These are phyloP conservation scores for Allobates femoralis DNA, from an alignment of 2,797 vertebrate species.

Conservation along the genomic window DNA sequence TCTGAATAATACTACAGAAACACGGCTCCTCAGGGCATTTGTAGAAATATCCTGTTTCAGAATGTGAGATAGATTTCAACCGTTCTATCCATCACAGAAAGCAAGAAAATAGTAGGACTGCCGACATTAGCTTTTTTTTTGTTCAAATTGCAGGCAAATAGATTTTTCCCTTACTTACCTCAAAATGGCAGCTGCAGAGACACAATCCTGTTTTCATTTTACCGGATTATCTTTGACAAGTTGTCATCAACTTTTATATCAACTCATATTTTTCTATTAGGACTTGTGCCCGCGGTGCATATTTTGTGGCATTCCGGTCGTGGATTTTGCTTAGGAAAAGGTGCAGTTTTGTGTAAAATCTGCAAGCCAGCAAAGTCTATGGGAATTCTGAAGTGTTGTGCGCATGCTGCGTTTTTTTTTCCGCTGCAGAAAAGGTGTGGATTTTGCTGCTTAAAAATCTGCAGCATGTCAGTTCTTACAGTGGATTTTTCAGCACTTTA, in stretches of 20 bases:
- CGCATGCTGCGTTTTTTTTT: no score
- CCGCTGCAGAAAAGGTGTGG: no score
- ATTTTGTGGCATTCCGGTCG: no score
- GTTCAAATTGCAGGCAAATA: constrained; percentile 3
- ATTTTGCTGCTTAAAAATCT: no score
- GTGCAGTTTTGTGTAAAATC: no score
- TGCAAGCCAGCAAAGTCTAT: no score
- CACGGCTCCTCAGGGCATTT: constrained; percentile 49
- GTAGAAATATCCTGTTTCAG: constrained; percentile 53
- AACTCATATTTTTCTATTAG: background rate
- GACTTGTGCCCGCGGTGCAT: no score
- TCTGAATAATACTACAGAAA: constrained; percentile 55
- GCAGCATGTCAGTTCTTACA: no score
- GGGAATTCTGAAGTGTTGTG: no score
- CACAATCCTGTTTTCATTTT: background rate
- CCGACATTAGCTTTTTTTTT: constrained; percentile 32
- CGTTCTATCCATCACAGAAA: constrained; percentile 31
- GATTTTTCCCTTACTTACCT: background rate
- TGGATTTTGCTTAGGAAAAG: no score
- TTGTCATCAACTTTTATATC: background rate
- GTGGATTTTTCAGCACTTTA: no score
- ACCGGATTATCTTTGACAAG: background rate
- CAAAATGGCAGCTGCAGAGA: constrained; percentile 15
- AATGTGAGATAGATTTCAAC: constrained; percentile 17
- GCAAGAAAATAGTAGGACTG: constrained; percentile 24